phyloP scores from a whole-genome alignment of 35 echinoderm and acorn worm genomes.

The Eucidaris tribuloides region DNA sequence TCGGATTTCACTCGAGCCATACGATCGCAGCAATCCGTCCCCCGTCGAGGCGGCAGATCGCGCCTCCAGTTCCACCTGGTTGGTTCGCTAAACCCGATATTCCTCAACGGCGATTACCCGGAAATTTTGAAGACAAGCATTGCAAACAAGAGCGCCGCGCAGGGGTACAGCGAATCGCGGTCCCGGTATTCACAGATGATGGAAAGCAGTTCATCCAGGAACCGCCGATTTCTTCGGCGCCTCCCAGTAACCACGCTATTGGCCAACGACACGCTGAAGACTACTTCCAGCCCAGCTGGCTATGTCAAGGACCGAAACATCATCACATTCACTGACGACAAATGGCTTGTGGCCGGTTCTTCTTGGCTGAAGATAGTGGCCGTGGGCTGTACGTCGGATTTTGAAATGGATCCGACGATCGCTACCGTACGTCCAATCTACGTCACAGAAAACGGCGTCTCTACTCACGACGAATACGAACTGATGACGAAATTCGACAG shows the following conservation, averaged over 20 bases:
- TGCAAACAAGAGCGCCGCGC: conserved; percentile 47
- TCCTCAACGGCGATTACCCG: conserved; percentile 79
- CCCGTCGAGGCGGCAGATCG: conserved; percentile 67
- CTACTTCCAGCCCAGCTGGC: neutral
- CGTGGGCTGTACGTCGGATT: conserved; percentile 66
- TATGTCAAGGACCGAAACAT: conserved; percentile 65
- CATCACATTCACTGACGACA: conserved; percentile 26
- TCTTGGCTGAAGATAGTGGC: conserved; percentile 75
- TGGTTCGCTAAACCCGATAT: conserved; percentile 80
- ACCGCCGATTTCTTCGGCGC: conserved; percentile 66
- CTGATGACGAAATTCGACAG: conserved; percentile 56
- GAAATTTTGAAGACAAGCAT: conserved; percentile 78
- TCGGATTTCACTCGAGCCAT: conserved; percentile 58
- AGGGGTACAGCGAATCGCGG: conserved; percentile 48
- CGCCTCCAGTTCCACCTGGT: conserved; percentile 64
- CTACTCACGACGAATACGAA: conserved; percentile 43
- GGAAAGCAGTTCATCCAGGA: conserved; percentile 45
- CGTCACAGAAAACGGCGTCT: conserved; percentile 82
- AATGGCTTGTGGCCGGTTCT: conserved; percentile 70
- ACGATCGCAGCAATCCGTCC: conserved; percentile 18
- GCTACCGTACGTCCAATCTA: conserved; percentile 54
- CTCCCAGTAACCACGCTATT: conserved; percentile 86
- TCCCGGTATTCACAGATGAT: conserved; percentile 73
- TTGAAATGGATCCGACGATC: conserved; percentile 55
- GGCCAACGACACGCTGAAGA: neutral